phyloP scores from a whole-genome alignment of 2,113 vertebrate genomes.

The Pseudopipra pipra region DNA sequence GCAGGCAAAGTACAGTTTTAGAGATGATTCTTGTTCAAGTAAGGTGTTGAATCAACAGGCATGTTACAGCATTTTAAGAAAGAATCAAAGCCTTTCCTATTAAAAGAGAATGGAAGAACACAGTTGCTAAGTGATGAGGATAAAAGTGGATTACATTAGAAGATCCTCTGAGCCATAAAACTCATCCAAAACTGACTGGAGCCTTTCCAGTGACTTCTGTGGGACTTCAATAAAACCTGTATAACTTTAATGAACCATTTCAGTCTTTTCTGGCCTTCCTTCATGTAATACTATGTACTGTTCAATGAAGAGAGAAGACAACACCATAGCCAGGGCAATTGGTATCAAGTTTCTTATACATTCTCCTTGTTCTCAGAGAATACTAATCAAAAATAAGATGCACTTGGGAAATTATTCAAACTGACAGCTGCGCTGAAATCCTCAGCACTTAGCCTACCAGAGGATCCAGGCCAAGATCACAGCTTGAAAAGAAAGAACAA shows the following conservation, averaged over 20 bases:
- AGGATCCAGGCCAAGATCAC: constrained; percentile 1
- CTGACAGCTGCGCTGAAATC: neutral
- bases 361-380: neutral
- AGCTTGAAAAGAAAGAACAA: constrained; percentile 13
- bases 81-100: neutral
- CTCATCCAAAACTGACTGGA: neutral
- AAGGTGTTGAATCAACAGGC: neutral
- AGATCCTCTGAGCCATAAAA: neutral
- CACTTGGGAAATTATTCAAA: constrained; percentile 13
- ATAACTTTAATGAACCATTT: neutral
- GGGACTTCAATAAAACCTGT: neutral
- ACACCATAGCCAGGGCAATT: neutral
- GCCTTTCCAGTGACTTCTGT: constrained; percentile 3
- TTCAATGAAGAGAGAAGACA: neutral
- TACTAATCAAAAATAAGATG: neutral
- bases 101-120: neutral
- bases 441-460: neutral
- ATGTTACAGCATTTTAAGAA: neutral
- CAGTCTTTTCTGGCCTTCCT: neutral
- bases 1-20: neutral
- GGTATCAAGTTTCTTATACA: neutral
- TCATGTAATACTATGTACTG: neutral
- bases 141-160: neutral
- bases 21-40: neutral
- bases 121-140: constrained; percentile 2